Percentiles rank a stretch among this genome's conserved stretches.
Conservation (phyloP, 2,113 vertebrate genomes). For the Polyodon spathula region DNA sequence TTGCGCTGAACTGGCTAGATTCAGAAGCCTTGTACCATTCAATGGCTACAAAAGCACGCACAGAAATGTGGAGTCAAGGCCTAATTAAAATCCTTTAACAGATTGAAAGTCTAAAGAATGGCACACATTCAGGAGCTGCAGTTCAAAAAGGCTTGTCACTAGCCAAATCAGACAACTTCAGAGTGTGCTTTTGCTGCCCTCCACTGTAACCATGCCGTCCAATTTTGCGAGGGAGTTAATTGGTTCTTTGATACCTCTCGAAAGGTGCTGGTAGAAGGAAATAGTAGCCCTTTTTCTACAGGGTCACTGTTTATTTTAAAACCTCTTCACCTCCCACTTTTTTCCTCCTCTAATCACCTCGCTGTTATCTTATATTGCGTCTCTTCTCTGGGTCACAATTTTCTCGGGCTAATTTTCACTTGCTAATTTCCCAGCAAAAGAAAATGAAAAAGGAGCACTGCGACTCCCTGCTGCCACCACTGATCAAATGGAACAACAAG, state of each 20-base stretch:
- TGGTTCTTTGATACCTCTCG: conserved; percentile 91
- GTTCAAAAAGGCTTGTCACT: conserved; percentile 48
- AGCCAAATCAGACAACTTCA: conserved; percentile 38
- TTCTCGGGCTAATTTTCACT: conserved; percentile 53
- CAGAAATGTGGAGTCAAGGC: conserved; percentile 63
- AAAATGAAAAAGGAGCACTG: conserved; percentile 44
- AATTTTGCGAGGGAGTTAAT: conserved; percentile 86
- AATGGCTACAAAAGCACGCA: conserved; percentile 60
- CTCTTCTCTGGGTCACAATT: conserved; percentile 47
- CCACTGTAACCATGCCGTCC: conserved; percentile 70
- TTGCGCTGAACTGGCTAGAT: conserved; percentile 55
- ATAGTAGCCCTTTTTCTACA: conserved; percentile 39
- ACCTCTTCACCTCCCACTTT: conserved; percentile 22
- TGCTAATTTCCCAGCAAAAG: conserved; percentile 52
- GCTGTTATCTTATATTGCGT: conserved; percentile 36
- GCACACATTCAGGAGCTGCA: conserved; percentile 44
- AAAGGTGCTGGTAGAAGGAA: conserved; percentile 68
- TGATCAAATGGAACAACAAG: conserved; percentile 98
- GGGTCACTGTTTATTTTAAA: conserved; percentile 43
- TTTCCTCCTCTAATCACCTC: conserved; percentile 26
- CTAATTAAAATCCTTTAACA: conserved; percentile 80
- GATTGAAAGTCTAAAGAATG: conserved; percentile 50
- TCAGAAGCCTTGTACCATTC: conserved; percentile 64
- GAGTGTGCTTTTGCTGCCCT: conserved; percentile 67
- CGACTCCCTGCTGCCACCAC: conserved; percentile 79